These are phyloP conservation scores for Phataginus tricuspis DNA, from an alignment of 2,797 vertebrate genomes.

Conservation along the genomic window DNA sequence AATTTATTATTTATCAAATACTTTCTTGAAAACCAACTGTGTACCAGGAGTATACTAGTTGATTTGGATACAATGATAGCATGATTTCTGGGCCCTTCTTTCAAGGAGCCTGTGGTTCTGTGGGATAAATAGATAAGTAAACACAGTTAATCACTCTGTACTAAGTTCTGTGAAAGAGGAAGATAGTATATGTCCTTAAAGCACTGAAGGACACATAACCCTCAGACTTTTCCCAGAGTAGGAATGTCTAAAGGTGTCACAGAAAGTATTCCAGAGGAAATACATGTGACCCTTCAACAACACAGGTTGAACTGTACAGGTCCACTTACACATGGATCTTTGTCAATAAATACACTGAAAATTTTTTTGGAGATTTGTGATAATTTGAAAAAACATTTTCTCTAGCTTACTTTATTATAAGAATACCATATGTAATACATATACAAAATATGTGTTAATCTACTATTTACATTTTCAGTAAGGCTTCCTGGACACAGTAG, in stretches of 20 bases:
- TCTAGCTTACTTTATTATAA: too few relatives aligned
- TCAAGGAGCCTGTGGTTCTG: neutral
- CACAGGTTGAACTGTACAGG: too few relatives aligned
- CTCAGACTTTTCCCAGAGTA: neutral
- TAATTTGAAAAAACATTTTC: too few relatives aligned
- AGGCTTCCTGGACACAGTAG: too few relatives aligned
- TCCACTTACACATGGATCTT: too few relatives aligned
- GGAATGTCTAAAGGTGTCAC: neutral
- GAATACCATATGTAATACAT: too few relatives aligned
- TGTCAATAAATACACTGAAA: too few relatives aligned
- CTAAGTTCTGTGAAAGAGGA: neutral
- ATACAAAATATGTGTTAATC: too few relatives aligned
- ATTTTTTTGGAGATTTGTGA: too few relatives aligned
- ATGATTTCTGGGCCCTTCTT: neutral
- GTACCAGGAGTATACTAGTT: neutral
- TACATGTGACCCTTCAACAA: neutral
- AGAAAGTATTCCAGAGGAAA: neutral
- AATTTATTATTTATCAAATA: neutral
- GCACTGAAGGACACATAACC: neutral
- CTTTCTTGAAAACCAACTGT: neutral
- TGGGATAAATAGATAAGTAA: neutral
- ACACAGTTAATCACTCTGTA: neutral
- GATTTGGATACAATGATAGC: neutral
- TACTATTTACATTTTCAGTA: too few relatives aligned
- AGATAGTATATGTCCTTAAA: neutral